Conservation (phyloP, 2,113 vertebrate species). For the Salminus brasiliensis region DNA sequence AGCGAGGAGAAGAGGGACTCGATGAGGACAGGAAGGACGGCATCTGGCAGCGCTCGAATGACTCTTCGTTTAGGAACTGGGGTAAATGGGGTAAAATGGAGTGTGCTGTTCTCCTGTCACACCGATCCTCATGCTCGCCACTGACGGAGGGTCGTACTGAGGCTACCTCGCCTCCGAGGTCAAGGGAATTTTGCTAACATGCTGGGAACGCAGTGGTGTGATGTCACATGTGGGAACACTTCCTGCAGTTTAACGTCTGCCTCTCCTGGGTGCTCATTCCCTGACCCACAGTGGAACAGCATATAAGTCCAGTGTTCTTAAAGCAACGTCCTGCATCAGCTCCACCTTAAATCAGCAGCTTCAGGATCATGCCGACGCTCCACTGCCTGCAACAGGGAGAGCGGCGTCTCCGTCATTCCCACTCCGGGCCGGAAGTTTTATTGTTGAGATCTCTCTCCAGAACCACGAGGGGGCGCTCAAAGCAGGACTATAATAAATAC, state of each 20-base stretch:
- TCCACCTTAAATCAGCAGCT: too few relatives aligned
- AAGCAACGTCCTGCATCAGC: too few relatives aligned
- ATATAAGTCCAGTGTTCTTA: too few relatives aligned
- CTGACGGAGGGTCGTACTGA: not conserved
- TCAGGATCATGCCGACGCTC: too few relatives aligned
- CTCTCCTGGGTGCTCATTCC: too few relatives aligned
- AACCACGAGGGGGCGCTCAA: too few relatives aligned
- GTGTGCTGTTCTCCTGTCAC: conserved; percentile 10
- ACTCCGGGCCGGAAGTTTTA: too few relatives aligned
- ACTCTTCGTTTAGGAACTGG: not conserved
- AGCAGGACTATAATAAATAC: too few relatives aligned
- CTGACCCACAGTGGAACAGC: too few relatives aligned
- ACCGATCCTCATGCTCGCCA: not conserved
- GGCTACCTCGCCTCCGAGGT: not conserved
- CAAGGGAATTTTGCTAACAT: not conserved
- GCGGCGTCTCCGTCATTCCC: too few relatives aligned
- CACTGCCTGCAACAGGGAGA: too few relatives aligned
- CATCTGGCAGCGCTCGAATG: conserved; percentile 14
- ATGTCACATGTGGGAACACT: not conserved
- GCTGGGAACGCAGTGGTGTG: not conserved
- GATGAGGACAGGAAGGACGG: not conserved
- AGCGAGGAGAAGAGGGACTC: not conserved
- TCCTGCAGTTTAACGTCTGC: not conserved
- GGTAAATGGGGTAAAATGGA: conserved; percentile 4
- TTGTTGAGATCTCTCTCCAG: too few relatives aligned